These are phyloP conservation scores for Xestoiulus laeticollis DNA, from an alignment of 2,888 invertebrate species.

Conservation along the genomic window DNA sequence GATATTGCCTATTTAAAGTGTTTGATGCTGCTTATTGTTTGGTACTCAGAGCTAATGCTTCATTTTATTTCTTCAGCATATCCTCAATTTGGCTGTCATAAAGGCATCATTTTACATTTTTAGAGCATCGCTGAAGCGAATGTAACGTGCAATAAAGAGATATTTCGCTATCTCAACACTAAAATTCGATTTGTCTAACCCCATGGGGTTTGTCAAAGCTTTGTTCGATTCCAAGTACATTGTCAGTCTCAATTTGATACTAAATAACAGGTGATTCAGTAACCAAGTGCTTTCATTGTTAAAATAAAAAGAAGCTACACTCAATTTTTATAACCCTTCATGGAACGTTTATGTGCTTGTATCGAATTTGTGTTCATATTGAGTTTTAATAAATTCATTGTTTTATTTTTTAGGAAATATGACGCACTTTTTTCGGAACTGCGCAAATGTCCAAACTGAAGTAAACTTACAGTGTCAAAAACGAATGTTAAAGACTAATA, in stretches of 20 bases:
- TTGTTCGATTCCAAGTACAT: too few species aligned
- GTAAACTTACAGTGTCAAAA: neutral
- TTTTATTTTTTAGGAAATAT: neutral
- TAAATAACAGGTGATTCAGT: neutral
- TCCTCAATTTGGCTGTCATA: too few species aligned
- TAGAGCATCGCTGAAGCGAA: too few species aligned
- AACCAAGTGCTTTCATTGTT: too few species aligned
- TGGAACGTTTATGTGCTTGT: neutral
- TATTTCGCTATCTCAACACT: neutral
- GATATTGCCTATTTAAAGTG: too few species aligned
- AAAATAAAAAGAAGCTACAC: too few species aligned
- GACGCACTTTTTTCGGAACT: conserved; percentile 9
- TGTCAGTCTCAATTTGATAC: neutral
- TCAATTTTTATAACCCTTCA: too few species aligned
- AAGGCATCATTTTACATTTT: too few species aligned
- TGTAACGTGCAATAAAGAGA: neutral
- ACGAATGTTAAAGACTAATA: neutral
- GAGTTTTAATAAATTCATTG: neutral
- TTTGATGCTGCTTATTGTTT: too few species aligned
- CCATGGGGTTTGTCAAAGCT: too few species aligned
- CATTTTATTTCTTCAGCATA: too few species aligned
- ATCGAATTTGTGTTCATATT: neutral
- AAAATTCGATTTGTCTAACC: neutral
- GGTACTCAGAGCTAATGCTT: too few species aligned
- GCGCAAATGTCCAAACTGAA: neutral